Evolutionary conservation across 1,140 invertebrate genomes (phyloP).

Genomic region (Thaumatotibia leucotreta): DNA sequence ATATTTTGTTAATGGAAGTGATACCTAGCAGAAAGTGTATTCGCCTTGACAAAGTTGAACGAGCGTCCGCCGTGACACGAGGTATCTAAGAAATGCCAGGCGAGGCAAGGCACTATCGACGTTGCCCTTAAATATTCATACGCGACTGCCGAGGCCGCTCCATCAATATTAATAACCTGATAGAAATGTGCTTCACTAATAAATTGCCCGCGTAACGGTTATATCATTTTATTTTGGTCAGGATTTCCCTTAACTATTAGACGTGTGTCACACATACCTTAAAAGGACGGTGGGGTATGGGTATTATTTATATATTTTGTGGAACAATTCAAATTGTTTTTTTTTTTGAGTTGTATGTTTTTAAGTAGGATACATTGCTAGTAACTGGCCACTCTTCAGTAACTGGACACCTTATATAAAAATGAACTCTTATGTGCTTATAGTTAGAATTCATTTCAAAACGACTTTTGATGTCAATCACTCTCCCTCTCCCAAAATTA

Average conservation of each 20-base stretch:
- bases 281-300: no score
- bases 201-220: slow-evolving; percentile 24
- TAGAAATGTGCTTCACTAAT: slow-evolving; percentile 38
- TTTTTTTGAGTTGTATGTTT: no score
- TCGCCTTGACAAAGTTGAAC: neutral
- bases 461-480: no score
- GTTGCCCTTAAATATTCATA: slow-evolving; percentile 49
- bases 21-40: neutral
- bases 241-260: neutral
- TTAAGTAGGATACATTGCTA: no score
- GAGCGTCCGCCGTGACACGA: slow-evolving; percentile 3
- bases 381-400: no score
- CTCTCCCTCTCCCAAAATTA: no score
- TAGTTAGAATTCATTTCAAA: no score
- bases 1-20: neutral
- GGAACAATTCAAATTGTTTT: no score
- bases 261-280: neutral
- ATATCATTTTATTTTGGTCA: slow-evolving; percentile 9
- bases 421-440: no score
- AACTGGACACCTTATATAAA: no score
- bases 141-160: slow-evolving; percentile 29
- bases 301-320: no score
- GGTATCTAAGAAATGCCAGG: slow-evolving; percentile 29
- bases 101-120: slow-evolving; percentile 32
- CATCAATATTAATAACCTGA: slow-evolving; percentile 55